Percentiles rank a stretch among this genome's conserved stretches.
These are phyloP conservation scores for Styela plicata DNA, from an alignment of 23 tunicate species.

Conservation along the genomic window DNA sequence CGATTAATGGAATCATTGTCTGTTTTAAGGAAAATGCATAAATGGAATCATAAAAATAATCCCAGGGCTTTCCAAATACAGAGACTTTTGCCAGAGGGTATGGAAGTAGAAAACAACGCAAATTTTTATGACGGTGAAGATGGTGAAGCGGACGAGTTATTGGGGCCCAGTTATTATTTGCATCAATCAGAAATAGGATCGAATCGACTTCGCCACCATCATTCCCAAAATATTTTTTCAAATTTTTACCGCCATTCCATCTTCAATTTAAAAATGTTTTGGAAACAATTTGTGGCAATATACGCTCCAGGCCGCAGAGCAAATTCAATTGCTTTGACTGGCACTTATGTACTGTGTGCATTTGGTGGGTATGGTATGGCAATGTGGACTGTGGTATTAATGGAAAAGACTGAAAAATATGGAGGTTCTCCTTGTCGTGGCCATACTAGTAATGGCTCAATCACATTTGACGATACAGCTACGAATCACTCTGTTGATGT, in stretches of 20 bases:
- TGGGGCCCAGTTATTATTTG: not conserved
- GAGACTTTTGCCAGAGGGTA: not conserved
- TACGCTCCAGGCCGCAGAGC: not conserved
- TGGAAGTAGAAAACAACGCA: not conserved
- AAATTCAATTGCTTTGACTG: not conserved
- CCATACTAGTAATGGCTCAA: not conserved
- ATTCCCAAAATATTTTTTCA: not conserved
- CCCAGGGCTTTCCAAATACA: not conserved
- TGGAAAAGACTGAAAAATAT: conserved; percentile 50
- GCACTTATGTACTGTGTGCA: not conserved
- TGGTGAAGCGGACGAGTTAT: not conserved
- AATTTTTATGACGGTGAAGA: not conserved
- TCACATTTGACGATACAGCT: not conserved
- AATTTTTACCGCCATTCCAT: not conserved
- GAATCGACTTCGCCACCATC: no score
- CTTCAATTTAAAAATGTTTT: not conserved
- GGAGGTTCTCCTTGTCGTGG: conserved; percentile 66
- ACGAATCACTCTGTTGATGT: conserved; percentile 1
- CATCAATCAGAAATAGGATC: not conserved
- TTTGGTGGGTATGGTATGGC: conserved; percentile 71
- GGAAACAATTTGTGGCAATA: not conserved
- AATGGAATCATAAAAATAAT: conserved; percentile 32
- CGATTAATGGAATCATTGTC: conserved; percentile 32
- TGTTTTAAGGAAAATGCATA: conserved; percentile 38
- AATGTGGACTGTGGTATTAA: conserved; percentile 83